Evolutionary conservation across 2,888 invertebrate genomes (phyloP), one percentile per base, ranked within the genome.

Genomic region (Tethea ocularis): DNA sequence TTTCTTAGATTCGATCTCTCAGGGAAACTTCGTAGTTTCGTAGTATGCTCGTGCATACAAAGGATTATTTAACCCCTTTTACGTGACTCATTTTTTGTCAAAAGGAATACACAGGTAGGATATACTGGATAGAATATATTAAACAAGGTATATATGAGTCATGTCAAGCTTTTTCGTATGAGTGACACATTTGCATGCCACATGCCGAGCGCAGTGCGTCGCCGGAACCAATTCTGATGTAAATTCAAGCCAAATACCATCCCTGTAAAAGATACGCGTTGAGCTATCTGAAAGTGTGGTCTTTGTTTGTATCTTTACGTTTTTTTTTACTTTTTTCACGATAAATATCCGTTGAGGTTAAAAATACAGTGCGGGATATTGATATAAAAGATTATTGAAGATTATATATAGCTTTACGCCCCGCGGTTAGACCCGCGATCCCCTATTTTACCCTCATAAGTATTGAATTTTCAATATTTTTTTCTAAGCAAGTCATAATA

Each of bases 151-250:
- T 46, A 46, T 20, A 20, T 46, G 20, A 46, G 46, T 46, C 46
- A 20, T 8, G 46, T 46, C 46, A 46, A n/a, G 20, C 46, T 46
- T 46, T 46, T 46, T 46, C 46, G 46, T 46, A 46, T 46, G 46
- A 26, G 24, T 46, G 46, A 46, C 20, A 46, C 46, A 46, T 46
- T 46, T 46, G 46, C 46, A 46, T 46, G 46, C 46, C 46, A 46
- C 46, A 46, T 10, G 46, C 17, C 46, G 17, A 20, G 46, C 20
- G 46, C 20, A 46, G 20, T 63, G 65, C 61, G 61, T 75, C 74
- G 75, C 73, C 63, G 56, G 72, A 75, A 70, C 69, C 75, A 74
- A 46, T 46, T 46, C 46, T 46, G 46, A 46, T 46, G 46, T 20
- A 46, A 46, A 46, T 46, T 46, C 10, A 20, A 46, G 20, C 20